Evolutionary conservation across 2,888 invertebrate species (phyloP), one percentile per base, ranked within the genome.

Genomic region (Lymantria monacha): DNA sequence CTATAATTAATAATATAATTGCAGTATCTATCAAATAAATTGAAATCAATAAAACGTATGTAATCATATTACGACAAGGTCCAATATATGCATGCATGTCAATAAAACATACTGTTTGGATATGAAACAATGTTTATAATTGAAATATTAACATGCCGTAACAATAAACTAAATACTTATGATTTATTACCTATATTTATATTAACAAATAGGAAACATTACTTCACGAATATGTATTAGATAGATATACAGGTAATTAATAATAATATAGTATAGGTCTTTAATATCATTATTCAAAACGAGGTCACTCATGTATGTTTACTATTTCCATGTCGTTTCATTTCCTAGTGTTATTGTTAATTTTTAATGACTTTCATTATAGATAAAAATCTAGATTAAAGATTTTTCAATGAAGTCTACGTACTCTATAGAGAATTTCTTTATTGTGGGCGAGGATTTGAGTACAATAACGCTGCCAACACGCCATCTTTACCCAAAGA

Each of bases 171-270:
- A 22, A 22, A 56, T 59, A 38, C 13, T 37, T 30, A 59, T 55
- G 59, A 66, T 66, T 64, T 59, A 64, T 63, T 48, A 37, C 38
- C n/a, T n/a, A 38, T 38, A 38, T 38, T 38, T 38, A 38, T 38
- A 38, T 38, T 38, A 38, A n/a, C 12, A 11, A 38, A n/a, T 38
- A 38, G 38, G 38, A 10, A 38, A 38, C 38, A 38, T 38, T 38
- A 38, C 42, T 51, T 46, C n/a, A 44, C 46, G 22, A 40, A 54
- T 54, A 52, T 50, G 49, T 48, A 46, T 52, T 52, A 58, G 40
- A 59, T 55, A 50, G 51, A 52, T 33, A 57, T 44, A 42, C 31
- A 9, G 2, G 9, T 33, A 33, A 33, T 33, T 33, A 33, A 33
- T 33, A 10, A 33, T 33, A 33, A 33, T 33, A 10, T 33, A 9